Conservation (phyloP, 2,888 invertebrate species). For the Celastrina argiolus region DNA sequence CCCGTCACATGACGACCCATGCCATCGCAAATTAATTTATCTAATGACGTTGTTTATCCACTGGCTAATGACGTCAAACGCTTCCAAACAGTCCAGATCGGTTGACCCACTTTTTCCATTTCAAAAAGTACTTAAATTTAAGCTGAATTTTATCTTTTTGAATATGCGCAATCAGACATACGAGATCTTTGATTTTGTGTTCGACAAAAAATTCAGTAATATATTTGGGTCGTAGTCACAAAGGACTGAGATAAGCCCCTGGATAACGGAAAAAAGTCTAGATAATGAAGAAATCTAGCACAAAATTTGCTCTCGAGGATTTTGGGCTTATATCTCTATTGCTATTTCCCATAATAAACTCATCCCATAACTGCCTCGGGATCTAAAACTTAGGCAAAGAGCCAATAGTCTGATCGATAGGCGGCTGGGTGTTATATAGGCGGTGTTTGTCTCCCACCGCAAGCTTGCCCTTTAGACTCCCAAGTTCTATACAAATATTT, state of each 20-base stretch:
- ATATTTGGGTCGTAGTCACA: too few species aligned
- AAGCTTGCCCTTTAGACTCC: background rate
- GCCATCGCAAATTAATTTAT: constrained; percentile 62
- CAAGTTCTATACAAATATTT: background rate
- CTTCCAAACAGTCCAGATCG: background rate
- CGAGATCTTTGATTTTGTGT: too few species aligned
- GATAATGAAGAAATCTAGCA: too few species aligned
- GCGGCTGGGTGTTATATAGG: background rate
- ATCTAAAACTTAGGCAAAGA: constrained; percentile 3
- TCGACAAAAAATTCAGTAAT: too few species aligned
- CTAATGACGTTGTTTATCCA: constrained; percentile 48
- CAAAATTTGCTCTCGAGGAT: background rate
- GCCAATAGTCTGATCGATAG: background rate
- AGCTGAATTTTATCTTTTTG: background rate
- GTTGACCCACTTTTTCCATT: background rate
- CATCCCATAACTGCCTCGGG: background rate
- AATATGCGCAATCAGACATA: background rate
- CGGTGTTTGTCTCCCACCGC: constrained; percentile 5
- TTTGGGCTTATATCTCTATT: background rate
- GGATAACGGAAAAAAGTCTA: too few species aligned
- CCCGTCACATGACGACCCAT: constrained; percentile 53
- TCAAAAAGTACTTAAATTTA: background rate
- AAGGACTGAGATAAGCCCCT: too few species aligned
- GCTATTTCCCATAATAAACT: background rate
- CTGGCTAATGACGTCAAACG: constrained; percentile 7